phyloP scores from a whole-genome alignment of 2,888 invertebrate species.

The Nemotelus pantherinus region DNA sequence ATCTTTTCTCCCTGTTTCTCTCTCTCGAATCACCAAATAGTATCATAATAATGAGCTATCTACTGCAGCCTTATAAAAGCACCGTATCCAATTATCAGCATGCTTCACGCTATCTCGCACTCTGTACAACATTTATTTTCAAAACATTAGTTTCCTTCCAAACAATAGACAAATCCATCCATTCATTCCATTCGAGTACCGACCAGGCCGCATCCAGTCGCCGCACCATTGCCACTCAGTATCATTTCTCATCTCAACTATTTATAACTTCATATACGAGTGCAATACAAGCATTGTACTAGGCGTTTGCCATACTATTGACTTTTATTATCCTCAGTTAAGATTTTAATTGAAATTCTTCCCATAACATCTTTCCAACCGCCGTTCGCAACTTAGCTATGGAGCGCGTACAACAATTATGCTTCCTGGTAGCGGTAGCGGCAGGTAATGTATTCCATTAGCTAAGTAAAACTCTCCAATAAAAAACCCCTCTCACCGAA shows the following conservation, averaged over 20 bases:
- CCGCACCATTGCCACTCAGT: neutral
- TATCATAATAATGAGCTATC: too few species aligned
- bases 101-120: neutral
- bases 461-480: constrained; percentile 24
- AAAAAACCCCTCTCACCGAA: constrained; percentile 22
- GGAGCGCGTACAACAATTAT: neutral
- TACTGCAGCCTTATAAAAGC: neutral
- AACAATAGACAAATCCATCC: constrained; percentile 1
- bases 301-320: constrained; percentile 1
- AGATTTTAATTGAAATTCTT: constrained; percentile 43
- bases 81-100: constrained; percentile 13
- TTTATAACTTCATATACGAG: constrained; percentile 25
- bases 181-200: neutral
- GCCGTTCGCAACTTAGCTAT: neutral
- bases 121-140: neutral
- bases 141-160: neutral
- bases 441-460: constrained; percentile 32
- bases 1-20: too few species aligned
- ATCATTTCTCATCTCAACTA: constrained; percentile 19
- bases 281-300: constrained; percentile 8
- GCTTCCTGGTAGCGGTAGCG: constrained; percentile 31
- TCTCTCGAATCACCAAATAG: too few species aligned
- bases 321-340: constrained; percentile 38
- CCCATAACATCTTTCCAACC: constrained; percentile 28
- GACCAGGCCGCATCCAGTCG: neutral